Conservation (phyloP, 2,113 vertebrate genomes). For the Phaethon lepturus region DNA sequence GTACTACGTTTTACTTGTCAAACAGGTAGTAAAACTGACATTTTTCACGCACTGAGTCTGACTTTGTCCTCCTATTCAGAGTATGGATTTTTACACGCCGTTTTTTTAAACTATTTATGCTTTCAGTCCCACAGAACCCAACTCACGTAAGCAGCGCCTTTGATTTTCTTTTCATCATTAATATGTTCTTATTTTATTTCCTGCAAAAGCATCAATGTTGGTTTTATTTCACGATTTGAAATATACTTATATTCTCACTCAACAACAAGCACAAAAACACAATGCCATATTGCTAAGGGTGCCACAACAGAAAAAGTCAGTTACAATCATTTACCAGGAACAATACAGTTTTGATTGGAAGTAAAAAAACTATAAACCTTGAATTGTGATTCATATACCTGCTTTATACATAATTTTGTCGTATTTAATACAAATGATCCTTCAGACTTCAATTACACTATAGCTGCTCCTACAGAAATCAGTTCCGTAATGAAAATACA, state of each 20-base stretch:
- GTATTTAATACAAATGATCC: conserved; percentile 42
- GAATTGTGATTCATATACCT: background rate
- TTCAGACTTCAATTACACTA: background rate
- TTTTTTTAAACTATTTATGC: background rate
- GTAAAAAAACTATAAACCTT: background rate
- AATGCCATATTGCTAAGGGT: background rate
- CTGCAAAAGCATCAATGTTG: background rate
- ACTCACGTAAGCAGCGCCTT: background rate
- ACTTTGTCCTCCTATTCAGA: background rate
- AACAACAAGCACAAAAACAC: background rate
- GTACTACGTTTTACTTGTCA: background rate
- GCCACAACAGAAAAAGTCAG: background rate
- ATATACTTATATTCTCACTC: background rate
- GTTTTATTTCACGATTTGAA: background rate
- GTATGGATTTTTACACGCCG: background rate
- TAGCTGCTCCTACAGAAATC: background rate
- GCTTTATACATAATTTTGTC: background rate
- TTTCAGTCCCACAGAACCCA: background rate
- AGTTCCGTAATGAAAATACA: background rate
- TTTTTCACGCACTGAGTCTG: background rate
- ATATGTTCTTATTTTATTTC: background rate
- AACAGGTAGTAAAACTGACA: background rate
- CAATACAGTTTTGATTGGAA: conserved; percentile 32
- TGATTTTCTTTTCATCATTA: conserved; percentile 15
- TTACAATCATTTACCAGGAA: background rate